Conservation (phyloP, 2,888 invertebrate species). For the Mechanitis messenoides region DNA sequence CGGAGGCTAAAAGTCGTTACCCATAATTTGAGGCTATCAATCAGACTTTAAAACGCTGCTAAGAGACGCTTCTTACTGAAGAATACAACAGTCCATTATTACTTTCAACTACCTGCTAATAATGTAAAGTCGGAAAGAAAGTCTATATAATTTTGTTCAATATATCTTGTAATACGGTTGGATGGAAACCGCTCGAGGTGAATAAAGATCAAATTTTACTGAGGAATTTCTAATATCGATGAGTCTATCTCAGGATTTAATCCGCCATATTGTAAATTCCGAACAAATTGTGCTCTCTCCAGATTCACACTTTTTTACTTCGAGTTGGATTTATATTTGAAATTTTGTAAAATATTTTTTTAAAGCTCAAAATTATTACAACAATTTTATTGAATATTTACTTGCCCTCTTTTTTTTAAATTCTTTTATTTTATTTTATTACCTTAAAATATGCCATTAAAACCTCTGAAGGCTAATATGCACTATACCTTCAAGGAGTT, state of each 20-base stretch:
- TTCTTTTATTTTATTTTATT: too few species aligned
- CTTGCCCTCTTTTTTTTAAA: too few species aligned
- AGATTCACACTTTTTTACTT: not conserved
- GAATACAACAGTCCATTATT: constrained; percentile 1
- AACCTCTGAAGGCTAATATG: too few species aligned
- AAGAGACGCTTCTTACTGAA: not conserved
- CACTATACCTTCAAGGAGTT: too few species aligned
- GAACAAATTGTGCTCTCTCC: constrained; percentile 2
- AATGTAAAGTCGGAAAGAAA: constrained; percentile 3
- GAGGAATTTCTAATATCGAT: constrained; percentile 6
- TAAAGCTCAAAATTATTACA: too few species aligned
- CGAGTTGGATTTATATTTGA: not conserved
- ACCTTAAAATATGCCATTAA: too few species aligned
- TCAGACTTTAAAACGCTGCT: constrained; percentile 4
- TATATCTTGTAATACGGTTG: constrained; percentile 2
- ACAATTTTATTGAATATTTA: too few species aligned
- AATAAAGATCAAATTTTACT: constrained; percentile 7
- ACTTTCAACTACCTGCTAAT: not conserved
- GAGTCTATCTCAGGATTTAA: constrained; percentile 1
- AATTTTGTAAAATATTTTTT: not conserved
- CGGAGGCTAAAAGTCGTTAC: constrained; percentile 2
- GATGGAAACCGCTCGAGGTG: constrained; percentile 2
- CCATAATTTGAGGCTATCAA: constrained; percentile 3
- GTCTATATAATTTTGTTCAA: not conserved
- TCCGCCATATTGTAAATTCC: constrained; percentile 5